These are phyloP conservation scores for Cydia splendana DNA, from an alignment of 1,140 invertebrate genomes.

Conservation along the genomic window DNA sequence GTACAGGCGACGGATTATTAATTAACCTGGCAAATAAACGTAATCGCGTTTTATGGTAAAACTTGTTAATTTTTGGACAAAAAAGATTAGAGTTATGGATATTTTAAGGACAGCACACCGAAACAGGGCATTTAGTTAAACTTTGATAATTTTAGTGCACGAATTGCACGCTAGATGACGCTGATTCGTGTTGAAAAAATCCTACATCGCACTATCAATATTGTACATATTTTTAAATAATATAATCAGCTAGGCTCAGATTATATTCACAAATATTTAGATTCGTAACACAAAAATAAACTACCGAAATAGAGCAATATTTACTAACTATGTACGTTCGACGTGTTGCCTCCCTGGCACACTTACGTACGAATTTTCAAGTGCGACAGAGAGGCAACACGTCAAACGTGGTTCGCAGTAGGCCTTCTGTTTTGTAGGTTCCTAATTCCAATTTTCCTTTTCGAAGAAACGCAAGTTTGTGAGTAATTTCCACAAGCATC, in stretches of 20 bases:
- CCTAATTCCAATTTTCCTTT: no score
- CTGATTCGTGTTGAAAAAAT: neutral
- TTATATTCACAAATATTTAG: no score
- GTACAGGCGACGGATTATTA: conserved; percentile 27
- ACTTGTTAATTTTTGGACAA: neutral
- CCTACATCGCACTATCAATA: neutral
- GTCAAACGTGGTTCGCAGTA: no score
- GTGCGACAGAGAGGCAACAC: no score
- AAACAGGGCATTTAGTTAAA: neutral
- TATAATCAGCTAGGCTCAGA: neutral
- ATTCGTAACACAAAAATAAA: no score
- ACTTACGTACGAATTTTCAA: no score
- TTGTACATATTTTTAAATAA: neutral
- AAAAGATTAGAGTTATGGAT: conserved; percentile 6
- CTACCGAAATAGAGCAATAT: no score
- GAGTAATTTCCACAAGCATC: no score
- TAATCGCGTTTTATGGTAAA: neutral
- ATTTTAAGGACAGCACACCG: neutral
- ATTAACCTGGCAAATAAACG: conserved; percentile 10
- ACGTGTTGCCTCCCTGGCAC: no score
- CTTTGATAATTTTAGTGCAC: neutral
- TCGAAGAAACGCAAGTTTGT: no score
- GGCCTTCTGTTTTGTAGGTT: no score
- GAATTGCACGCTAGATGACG: neutral
- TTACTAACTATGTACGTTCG: no score